These are phyloP conservation scores for Anoplius nigerrimus DNA, from an alignment of 2,888 invertebrate genomes.

Conservation along the genomic window DNA sequence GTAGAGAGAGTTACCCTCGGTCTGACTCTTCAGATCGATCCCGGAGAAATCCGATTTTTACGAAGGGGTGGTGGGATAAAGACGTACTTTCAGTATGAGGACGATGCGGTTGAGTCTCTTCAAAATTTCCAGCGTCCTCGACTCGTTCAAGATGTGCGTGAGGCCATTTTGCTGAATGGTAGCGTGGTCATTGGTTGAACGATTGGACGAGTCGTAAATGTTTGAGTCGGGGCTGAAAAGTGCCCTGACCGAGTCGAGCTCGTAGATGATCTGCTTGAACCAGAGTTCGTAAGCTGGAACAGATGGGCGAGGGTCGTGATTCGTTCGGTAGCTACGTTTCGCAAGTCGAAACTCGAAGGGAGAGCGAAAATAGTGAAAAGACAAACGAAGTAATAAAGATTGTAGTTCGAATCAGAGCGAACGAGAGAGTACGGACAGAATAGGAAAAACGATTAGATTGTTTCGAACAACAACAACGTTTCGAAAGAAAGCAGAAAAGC, in stretches of 20 bases:
- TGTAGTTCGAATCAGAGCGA: no score
- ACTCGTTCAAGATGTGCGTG: constrained; percentile 86
- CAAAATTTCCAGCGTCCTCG: constrained; percentile 93
- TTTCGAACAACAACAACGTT: no score
- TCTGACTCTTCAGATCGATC: no score
- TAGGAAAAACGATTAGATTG: no score
- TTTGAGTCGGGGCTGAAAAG: constrained; percentile 80
- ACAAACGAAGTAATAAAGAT: no score
- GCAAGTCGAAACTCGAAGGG: no score
- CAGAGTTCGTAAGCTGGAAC: constrained; percentile 94
- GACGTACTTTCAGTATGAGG: constrained; percentile 89
- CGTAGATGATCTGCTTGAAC: constrained; percentile 99
- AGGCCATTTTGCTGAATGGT: constrained; percentile 42
- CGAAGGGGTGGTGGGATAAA: background rate
- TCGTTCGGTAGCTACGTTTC: no score
- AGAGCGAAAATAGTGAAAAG: no score
- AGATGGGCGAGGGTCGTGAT: background rate
- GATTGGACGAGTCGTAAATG: constrained; percentile 46
- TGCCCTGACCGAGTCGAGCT: constrained; percentile 93
- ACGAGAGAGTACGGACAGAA: no score
- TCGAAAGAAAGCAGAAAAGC: constrained; percentile 25
- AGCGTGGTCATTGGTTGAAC: constrained; percentile 33
- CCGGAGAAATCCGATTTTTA: background rate
- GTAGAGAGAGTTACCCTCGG: no score
- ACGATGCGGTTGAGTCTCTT: constrained; percentile 94